Conservation (phyloP, 1,140 invertebrate genomes). For the Apis cerana region DNA sequence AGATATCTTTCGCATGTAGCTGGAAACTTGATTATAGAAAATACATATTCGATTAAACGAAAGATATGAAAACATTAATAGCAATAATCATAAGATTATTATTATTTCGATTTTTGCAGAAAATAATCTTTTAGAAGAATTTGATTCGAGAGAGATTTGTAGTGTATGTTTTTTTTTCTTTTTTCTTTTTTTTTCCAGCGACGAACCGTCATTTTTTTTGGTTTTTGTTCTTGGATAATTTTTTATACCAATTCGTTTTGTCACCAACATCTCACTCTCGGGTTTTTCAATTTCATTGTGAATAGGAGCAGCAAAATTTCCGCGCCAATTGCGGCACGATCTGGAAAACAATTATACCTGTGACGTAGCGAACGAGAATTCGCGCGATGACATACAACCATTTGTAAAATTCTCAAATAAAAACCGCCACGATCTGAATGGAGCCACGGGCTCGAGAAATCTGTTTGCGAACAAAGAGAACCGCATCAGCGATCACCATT, state of each 20-base stretch:
- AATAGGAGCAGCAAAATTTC: constrained; percentile 5
- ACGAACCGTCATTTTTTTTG: background rate
- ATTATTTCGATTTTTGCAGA: background rate
- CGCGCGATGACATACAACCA: constrained; percentile 13
- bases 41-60: no score
- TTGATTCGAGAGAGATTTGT: background rate
- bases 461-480: constrained; percentile 39
- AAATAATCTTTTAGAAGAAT: background rate
- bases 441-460: constrained; percentile 27
- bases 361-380: constrained; percentile 11
- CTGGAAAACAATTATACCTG: constrained; percentile 19
- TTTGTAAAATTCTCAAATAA: constrained; percentile 37
- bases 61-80: no score
- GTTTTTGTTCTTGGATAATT: background rate
- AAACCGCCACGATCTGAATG: constrained; percentile 11
- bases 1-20: no score
- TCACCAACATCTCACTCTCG: background rate
- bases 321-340: constrained; percentile 3
- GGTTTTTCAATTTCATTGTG: background rate
- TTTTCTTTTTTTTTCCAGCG: background rate
- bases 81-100: no score
- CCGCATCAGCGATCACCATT: constrained; percentile 29
- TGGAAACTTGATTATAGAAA: no score
- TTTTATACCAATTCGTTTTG: background rate
- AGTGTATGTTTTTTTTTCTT: background rate